phyloP scores from a whole-genome alignment of 2,888 invertebrate species.

The Leptothorax acervorum region DNA sequence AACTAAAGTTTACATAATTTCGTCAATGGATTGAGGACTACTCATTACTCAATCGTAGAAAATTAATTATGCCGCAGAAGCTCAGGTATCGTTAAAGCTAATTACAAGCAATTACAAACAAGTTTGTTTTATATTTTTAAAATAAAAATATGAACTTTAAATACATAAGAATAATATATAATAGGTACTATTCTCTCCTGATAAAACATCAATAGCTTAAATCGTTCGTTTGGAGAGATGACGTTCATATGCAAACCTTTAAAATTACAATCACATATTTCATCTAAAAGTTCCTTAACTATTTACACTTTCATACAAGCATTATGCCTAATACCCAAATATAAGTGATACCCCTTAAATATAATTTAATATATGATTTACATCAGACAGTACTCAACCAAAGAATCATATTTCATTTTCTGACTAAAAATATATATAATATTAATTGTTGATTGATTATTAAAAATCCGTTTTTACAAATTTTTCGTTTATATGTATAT shows the following conservation, averaged over 20 bases:
- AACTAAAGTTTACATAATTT: slow-evolving; percentile 8
- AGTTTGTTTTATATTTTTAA: not conserved
- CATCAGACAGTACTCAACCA: not conserved
- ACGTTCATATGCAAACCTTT: not conserved
- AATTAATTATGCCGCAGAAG: not conserved
- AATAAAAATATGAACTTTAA: not conserved
- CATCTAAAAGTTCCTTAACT: not conserved
- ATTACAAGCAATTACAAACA: not conserved
- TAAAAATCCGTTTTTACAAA: slow-evolving; percentile 15
- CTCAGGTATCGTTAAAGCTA: not conserved
- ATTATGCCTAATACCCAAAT: not conserved
- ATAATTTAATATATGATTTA: slow-evolving; percentile 11
- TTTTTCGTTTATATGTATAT: not conserved
- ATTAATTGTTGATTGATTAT: slow-evolving; percentile 22
- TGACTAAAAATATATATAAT: not conserved
- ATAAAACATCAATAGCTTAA: slow-evolving; percentile 19
- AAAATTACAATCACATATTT: slow-evolving; percentile 3
- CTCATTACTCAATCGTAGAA: not conserved
- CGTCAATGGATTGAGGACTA: not conserved
- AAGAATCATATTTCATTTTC: not conserved
- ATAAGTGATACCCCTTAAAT: not conserved
- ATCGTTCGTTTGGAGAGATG: not conserved
- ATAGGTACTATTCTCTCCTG: not conserved
- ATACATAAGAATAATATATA: not conserved
- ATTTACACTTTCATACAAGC: slow-evolving; percentile 6